Base-by-base conservation (phyloP, 2,797 vertebrate species). In the Chanos chanos region DNA sequence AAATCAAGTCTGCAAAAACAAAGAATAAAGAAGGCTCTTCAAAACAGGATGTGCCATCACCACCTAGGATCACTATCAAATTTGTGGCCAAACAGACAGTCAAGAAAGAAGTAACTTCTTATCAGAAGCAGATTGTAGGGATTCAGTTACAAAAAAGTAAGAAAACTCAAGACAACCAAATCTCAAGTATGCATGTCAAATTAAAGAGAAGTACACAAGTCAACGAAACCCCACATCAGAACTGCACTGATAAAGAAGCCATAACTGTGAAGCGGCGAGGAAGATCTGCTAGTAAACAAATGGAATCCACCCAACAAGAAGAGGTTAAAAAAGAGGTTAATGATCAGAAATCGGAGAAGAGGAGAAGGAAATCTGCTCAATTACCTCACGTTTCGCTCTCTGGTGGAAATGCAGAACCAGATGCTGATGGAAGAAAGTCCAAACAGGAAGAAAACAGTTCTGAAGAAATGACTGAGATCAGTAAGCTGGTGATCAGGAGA, bases 41-140 rank as follows among this genome's bases (percentile, higher is more conserved):
- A 12, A 89, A 89, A 81, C 77, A 76, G 3, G 71, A 70, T 53
- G 69, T 69, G 12, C 75, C 81, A 18, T 69, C 80, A 58, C 61
- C 84, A 59, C 89, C 89, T 9, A 86, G 82, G 77, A 89, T 92
- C 80, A 91, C 89, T 49, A 89, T 92, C 71, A 91, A 90, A 74
- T 82, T 92, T 71, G 86, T 89, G 75, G 74, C 87, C 69, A 89
- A 90, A 84, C 83, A 87, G 82, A 85, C 86, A 79, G 77, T 87
- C 60, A 87, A 5, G 87, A 89, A 81, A 85, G 84, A 79, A 79
- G 88, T 75, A 86, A 91, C 75, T 86, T 89, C 78, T 80, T 86
- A 64, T 87, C 89, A 66, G 87, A 91, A 82, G 77, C 85, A n/a
- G n/a, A n/a, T n/a, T n/a, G n/a, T n/a, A n/a, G n/a, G n/a, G n/a